Base-by-base conservation (phyloP, 35 echinoderm and acorn worm genomes). In the Patiria miniata region DNA sequence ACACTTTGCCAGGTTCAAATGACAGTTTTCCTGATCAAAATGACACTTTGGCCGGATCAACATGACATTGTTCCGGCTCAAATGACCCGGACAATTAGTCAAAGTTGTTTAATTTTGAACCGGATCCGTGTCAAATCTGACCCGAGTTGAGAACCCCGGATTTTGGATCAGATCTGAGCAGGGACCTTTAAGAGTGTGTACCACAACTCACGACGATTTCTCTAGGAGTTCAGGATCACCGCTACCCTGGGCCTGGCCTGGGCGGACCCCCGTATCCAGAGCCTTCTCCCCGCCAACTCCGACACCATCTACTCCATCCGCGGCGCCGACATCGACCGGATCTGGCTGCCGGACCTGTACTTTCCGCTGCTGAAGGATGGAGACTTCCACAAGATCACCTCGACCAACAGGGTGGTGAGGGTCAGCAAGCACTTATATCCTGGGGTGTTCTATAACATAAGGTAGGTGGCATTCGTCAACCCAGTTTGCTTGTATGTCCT, bases 281-380 rank as follows among this genome's bases (percentile, higher is more conserved):
- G 34, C 29, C 65, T 73, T 32, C 65, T 73, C 7, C 65, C 65
- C 21, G n/a, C 15, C 29, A 7, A 73, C 29, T 73, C 65, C 2
- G 2, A 36, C 21, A 34, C n/a, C 29, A 73, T 34, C 26, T 73
- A 73, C 30, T 7, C 65, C 8, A 84, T 84, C 12, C 82, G 82
- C 7, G 82, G 82, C 8, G 18, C 8, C 29, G 19, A 54, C 30
- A 84, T 84, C 38, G 55, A 84, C 19, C 34, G 36, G 57, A 58
- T 84, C 26, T 84, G 82, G 82, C 15, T 53, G 36, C 82, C 82
- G 2, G 36, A 84, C 38, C 19, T 84, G 36, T 84, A 38, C 36
- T 84, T 84, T 32, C 82, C 82, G 23, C 82, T 84, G 32, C 36
- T 59, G 52, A 84, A 84, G 57, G 53, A 51, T 12, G 52, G 57